phyloP scores from a whole-genome alignment of 2,888 invertebrate genomes.

The Lordiphosa andalusiaca region DNA sequence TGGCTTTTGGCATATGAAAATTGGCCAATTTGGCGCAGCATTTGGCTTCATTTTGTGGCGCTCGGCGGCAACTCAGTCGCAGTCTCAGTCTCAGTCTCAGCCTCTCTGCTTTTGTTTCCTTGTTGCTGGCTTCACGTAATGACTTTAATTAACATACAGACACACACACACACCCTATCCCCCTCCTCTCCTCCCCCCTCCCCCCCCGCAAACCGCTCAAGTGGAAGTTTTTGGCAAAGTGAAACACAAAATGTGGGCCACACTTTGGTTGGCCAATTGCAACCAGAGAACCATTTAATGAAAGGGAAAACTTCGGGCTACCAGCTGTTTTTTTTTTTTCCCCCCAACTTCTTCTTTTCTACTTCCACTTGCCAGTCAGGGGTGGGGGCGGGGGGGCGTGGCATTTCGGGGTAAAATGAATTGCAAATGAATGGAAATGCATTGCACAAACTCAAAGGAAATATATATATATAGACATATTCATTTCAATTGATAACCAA shows the following conservation, averaged over 20 bases:
- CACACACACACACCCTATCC: conserved; percentile 4
- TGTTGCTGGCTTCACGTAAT: conserved; percentile 12
- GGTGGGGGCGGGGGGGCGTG: too few species aligned
- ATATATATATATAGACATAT: too few species aligned
- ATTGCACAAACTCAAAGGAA: too few species aligned
- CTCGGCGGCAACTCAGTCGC: neutral
- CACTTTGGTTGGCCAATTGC: neutral
- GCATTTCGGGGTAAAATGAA: neutral
- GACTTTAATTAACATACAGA: conserved; percentile 10
- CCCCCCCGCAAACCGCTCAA: neutral
- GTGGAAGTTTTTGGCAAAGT: neutral
- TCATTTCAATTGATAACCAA: too few species aligned
- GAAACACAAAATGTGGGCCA: conserved; percentile 14
- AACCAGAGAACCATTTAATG: conserved; percentile 4
- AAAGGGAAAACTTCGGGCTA: conserved; percentile 18
- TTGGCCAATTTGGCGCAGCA: conserved; percentile 60
- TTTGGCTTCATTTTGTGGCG: conserved; percentile 42
- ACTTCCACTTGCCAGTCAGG: too few species aligned
- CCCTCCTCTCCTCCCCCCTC: neutral
- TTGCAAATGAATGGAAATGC: conserved; percentile 13
- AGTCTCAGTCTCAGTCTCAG: too few species aligned
- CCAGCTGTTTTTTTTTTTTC: conserved; percentile 6
- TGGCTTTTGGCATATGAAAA: conserved; percentile 50
- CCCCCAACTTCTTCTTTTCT: neutral
- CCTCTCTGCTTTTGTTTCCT: conserved; percentile 11